Conservation (phyloP, 2,113 vertebrate species). For the Oceanites oceanicus region DNA sequence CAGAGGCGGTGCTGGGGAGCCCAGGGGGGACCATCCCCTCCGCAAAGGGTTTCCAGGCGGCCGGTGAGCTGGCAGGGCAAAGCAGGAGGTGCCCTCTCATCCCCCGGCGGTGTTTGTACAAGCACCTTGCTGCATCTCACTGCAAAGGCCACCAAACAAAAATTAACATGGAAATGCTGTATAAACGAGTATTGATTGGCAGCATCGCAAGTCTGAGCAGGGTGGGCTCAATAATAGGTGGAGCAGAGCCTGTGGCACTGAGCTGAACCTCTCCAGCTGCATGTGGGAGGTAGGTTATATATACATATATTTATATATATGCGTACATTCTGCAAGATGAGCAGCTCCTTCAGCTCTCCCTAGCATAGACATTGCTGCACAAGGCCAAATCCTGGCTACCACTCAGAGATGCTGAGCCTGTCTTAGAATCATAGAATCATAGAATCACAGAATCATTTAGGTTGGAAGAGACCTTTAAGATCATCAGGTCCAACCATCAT, state of each 20-base stretch:
- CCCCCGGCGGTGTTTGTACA: background rate
- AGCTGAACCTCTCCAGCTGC: background rate
- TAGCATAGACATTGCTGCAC: background rate
- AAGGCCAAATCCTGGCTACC: background rate
- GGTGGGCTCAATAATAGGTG: background rate
- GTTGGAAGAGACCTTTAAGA: too few species aligned
- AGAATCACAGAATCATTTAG: too few species aligned
- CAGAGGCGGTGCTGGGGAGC: background rate
- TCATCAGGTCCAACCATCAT: too few species aligned
- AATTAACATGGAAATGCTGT: background rate
- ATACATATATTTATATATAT: fast-evolving
- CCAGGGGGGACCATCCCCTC: background rate
- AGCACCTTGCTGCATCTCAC: background rate
- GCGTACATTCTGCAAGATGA: background rate
- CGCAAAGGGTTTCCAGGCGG: background rate
- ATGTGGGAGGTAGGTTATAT: background rate
- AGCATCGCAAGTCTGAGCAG: fast-evolving
- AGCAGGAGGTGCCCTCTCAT: background rate
- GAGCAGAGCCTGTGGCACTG: background rate
- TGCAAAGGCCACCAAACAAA: background rate
- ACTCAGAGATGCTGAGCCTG: background rate
- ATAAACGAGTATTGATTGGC: fast-evolving
- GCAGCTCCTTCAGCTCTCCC: background rate
- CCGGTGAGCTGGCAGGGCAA: background rate
- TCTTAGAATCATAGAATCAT: too few species aligned